These are phyloP conservation scores for Leiothrix lutea DNA, from an alignment of 2,113 vertebrate genomes.

Conservation along the genomic window DNA sequence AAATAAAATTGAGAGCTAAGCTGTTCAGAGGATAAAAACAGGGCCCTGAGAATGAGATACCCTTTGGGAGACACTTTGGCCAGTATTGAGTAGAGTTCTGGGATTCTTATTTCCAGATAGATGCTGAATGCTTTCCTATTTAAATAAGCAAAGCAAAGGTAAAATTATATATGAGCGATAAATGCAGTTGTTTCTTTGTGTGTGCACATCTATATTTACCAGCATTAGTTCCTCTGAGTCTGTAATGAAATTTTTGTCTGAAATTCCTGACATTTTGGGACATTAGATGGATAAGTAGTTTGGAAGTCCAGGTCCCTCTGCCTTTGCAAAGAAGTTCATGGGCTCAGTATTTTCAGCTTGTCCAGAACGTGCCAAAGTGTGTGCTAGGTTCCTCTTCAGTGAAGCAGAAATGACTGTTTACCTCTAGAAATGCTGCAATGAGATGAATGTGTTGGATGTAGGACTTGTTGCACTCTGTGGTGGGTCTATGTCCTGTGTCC, in stretches of 20 bases:
- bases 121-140: neutral
- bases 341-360: neutral
- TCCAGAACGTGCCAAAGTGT: neutral
- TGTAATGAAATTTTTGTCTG: neutral
- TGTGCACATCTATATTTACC: neutral
- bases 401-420: neutral
- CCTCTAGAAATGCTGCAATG: neutral
- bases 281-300: neutral
- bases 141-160: neutral
- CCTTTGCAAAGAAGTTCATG: neutral
- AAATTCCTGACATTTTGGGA: neutral
- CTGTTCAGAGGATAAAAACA: neutral
- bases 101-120: neutral
- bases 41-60: neutral
- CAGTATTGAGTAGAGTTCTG: neutral
- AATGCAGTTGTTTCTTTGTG: neutral
- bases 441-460: accelerated
- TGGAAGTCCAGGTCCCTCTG: neutral
- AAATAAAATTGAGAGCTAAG: neutral
- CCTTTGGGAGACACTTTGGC: neutral
- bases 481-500: accelerated
- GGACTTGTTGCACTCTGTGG: neutral
- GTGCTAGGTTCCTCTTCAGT: neutral
- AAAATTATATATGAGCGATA: neutral
- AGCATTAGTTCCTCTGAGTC: neutral